A percentile compares a stretch with the other conserved stretches of the same genome.
Evolutionary conservation across 2,797 vertebrate species (phyloP).

Genomic region (Microhierax caerulescens): DNA sequence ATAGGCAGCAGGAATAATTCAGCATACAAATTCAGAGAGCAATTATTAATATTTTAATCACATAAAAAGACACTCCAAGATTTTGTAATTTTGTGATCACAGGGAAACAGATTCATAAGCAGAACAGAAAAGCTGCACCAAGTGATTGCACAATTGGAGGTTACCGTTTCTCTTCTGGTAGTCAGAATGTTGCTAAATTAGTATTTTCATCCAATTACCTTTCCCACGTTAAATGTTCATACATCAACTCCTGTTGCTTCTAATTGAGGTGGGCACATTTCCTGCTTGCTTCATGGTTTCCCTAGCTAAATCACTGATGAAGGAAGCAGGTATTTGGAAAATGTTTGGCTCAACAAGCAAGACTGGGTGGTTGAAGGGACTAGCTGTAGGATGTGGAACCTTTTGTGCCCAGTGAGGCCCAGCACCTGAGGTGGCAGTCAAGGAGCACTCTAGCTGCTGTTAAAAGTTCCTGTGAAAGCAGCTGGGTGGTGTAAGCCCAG

Average conservation of each 20-base stretch:
- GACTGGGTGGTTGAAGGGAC: background rate
- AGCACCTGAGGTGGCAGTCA: background rate
- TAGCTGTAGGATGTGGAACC: accelerated
- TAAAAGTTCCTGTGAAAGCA: background rate
- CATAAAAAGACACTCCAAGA: background rate
- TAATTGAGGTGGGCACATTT: background rate
- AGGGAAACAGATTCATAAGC: background rate
- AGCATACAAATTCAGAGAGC: background rate
- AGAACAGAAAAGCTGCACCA: background rate
- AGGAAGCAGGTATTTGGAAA: background rate
- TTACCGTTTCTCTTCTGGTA: background rate
- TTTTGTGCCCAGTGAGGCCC: background rate
- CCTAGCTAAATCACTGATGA: background rate
- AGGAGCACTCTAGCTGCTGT: background rate
- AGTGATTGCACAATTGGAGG: background rate
- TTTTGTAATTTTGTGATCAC: background rate
- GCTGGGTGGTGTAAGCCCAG: background rate
- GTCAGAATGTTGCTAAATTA: background rate
- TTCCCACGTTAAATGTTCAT: background rate
- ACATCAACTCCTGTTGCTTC: background rate
- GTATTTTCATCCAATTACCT: slow-evolving; percentile 7
- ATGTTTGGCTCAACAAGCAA: background rate
- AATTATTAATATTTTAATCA: background rate
- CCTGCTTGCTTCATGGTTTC: background rate
- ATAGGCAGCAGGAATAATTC: background rate